Evolutionary conservation across 2,797 vertebrate species (phyloP).

Genomic region (Notamacropus eugenii): DNA sequence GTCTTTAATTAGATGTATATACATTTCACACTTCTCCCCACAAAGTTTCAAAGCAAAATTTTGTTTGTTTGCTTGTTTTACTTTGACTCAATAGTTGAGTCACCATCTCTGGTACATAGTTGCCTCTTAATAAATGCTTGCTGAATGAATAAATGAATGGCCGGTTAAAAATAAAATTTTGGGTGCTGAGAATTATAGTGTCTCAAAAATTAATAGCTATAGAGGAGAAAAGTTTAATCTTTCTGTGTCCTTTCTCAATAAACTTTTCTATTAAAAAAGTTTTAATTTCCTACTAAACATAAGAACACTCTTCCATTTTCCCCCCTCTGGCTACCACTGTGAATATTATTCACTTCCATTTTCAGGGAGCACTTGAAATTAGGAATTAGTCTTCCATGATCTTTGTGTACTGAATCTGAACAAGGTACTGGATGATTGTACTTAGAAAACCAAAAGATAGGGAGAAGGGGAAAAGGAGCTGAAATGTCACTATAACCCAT

Average conservation of each 20-base stretch:
- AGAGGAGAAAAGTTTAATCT: not conserved
- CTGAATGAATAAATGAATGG: conserved; percentile 1
- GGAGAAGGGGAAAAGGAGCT: conserved; percentile 34
- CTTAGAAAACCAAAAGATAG: conserved; percentile 25
- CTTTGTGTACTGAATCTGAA: conserved; percentile 60
- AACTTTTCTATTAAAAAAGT: conserved; percentile 51
- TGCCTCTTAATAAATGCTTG: conserved; percentile 19
- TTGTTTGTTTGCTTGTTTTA: not conserved
- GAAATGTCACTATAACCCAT: not conserved
- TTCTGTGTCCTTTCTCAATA: not conserved
- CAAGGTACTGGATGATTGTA: conserved; percentile 39
- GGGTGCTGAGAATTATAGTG: conserved; percentile 17
- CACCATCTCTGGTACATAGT: not conserved
- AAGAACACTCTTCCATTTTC: not conserved
- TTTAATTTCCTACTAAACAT: conserved; percentile 21
- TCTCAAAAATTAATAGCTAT: conserved; percentile 20
- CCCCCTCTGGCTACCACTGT: conserved; percentile 9
- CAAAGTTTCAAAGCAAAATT: not conserved
- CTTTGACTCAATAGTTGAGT: not conserved
- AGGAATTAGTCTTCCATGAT: conserved; percentile 54
- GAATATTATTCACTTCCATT: conserved; percentile 45
- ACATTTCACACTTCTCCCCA: no score
- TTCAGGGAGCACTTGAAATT: conserved; percentile 58
- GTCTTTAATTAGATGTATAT: no score
- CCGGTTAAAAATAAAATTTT: not conserved